Evolutionary conservation across 2,113 vertebrate species (phyloP), one percentile per base, ranked within the genome.

Genomic region (Parus major): DNA sequence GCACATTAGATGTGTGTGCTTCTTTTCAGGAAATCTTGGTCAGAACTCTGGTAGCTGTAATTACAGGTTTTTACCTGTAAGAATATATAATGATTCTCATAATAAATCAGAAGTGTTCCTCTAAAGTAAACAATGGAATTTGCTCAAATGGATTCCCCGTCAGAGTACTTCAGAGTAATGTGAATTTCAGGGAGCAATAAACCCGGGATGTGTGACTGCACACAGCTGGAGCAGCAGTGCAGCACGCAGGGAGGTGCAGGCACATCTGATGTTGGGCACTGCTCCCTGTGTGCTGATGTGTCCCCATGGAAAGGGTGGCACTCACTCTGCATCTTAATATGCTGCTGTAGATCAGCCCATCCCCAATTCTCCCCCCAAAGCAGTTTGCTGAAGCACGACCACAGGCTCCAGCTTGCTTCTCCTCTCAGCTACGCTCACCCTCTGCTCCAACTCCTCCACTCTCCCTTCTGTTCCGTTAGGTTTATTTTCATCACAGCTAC

Each of bases 391-490:
- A 95, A 91, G 83, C 63, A 85, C 3, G 1, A 90, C 44, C 60
- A 50, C 33, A 56, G 73, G 44, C 25, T 50, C 28, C 65, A 44
- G 64, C 78, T 88, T 81, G 71, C 81, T 92, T 69, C 86, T 78
- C 60, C 56, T 41, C 81, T 77, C 69, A 15, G 11, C 50, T 11
- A 71, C 18, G 35, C 39, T 86, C 61, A 72, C 69, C 50, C 68
- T 63, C 73, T 73, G 77, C 46, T 92, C 66, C 15, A 44, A 82
- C 92, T 80, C 87, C 92, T 86, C 93, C 25, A 7, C 70, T 76
- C 78, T 85, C n/a, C 89, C 76, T 90, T 91, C 91, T 95, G 92
- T 44, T 96, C 72, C 5, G 9, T 77, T 16, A 29, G 35, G 46
- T 71, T 93, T 92, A 87, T 92, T 94, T 94, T 72, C 69, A 75